Base-by-base conservation (phyloP, 2,797 vertebrate species). In the Eptatretus atami region DNA sequence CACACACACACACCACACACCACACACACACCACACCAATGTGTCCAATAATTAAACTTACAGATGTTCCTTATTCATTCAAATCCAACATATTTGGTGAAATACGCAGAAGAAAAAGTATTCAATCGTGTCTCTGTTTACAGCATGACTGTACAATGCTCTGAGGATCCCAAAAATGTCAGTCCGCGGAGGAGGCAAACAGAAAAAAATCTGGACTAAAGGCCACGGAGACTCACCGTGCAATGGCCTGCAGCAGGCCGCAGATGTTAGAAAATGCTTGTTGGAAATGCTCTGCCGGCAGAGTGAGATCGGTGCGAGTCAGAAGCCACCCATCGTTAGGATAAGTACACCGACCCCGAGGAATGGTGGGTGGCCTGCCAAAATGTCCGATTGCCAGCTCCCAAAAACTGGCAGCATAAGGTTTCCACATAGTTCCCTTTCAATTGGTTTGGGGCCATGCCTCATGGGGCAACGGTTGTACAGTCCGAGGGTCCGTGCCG, bases 201-300 rank as follows among this genome's bases (percentile, higher is more conserved):
- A 44, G 31, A 44, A 44, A 44, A 5, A 44, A 5, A 44, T 4
- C 31, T 44, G 31, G 6, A 44, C 3, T n/a, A n/a, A n/a, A 44
- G 6, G 6, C 31, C 55, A 12, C 55, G n/a, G 9, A 24, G 6
- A 71, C 83, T 31, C 75, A 98, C 92, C 92, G 79, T n/a, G 92
- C 90, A 68, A 96, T 93, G 67, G 82, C 92, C 76, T 98, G 92
- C 75, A 98, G 77, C 72, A 98, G 78, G 67, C 92, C 92, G 44
- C 92, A 95, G 70, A 98, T 85, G 64, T 98, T 98, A 77, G n/a
- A 98, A 98, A 76, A 98, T 92, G 74, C 92, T 98, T 98, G 78
- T 87, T 92, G 83, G 94, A 82, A 71, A 96, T 81, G 70, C 92
- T 95, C 69, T 98, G 90, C 74, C 95, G 82, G 66, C 90, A 98